Base-by-base conservation (phyloP, 2,888 invertebrate species). In the Brenthis ino region DNA sequence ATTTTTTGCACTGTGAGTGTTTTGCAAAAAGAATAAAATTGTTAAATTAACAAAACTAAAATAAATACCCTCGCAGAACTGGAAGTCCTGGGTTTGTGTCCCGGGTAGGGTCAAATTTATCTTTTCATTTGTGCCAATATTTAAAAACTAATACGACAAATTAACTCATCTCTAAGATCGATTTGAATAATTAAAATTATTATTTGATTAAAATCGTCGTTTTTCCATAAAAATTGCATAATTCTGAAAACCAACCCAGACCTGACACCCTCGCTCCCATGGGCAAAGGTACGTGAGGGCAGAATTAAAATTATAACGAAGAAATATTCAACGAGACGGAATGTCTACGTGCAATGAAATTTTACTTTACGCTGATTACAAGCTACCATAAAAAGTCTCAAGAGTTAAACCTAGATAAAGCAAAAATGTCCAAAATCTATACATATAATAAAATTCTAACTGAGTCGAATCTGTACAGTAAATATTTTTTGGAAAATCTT, bases 261-360 rank as follows among this genome's bases (percentile, higher is more conserved):
- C 69, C 72, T 57, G 37, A 43, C 37, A 43, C 37, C 37, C 73
- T 64, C 69, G 69, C 69, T 77, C 73, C 82, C 82, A 78, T 60
- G 66, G 81, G 84, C 65, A 74, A 73, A 43, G 74, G 75, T 70
- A 71, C 65, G 77, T 75, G 80, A 77, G 80, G 81, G 79, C 75
- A 77, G 80, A 85, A 85, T 85, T 85, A 84, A 87, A 87, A 87
- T 87, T 86, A 86, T 88, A 82, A 82, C 80, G 80, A 82, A 80
- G 78, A 75, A 74, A 61, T 65, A 63, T 57, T 67, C 71, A 67
- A 43, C 65, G 67, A 72, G 69, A 70, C 66, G 60, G 65, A 64
- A 58, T 69, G 51, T 65, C 68, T 68, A 71, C 66, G 51, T 69
- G 63, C 51, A 66, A 66, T 60, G 33, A 66, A 64, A 65, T 54